Base-by-base conservation (phyloP, 2,113 vertebrate species). In the Desmodus rotundus region DNA sequence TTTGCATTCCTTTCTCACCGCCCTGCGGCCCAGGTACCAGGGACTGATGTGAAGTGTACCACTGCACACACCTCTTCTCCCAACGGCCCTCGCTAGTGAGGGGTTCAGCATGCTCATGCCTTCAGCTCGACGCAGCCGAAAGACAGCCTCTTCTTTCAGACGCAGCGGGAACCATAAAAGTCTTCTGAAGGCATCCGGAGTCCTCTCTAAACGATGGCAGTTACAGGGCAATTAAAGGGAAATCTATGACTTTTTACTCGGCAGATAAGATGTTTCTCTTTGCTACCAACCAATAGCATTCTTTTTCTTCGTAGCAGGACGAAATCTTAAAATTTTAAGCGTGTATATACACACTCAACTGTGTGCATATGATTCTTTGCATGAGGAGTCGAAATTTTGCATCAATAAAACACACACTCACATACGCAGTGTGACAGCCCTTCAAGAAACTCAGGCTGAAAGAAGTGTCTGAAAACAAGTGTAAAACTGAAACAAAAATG, bases 1-100 rank as follows among this genome's bases (percentile, higher is more conserved):
- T 92, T 91, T 88, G 89, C 76, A 96, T 85, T 95, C 88, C 56
- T 38, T 93, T 73, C 72, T 85, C 61, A 43, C 76, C 17, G 45
- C n/a, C 9, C 16, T 14, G 31, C 8, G 36, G 84, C 28, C 3
- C 63, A 47, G 84, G 61, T 13, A 28, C 11, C 61, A 14, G 41
- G n/a, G 54, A 80, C 87, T 36, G 45, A 84, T 10, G 31, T 36
- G 70, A 58, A 61, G 76, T 58, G 14, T 28, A 19, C 26, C 61
- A 7, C 50, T n/a, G 38, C 15, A 12, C 14, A 43, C 4, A 43
- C 5, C 5, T 84, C 38, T 67, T 50, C 14, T 17, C 73, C 38
- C 83, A 15, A 94, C 38, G 36, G n/a, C 36, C 72, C 24, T 65
- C 73, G 50, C 26, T 38, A 45, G 72, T 58, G 63, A 78, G 36